Evolutionary conservation across 2,888 invertebrate species (phyloP), one percentile per base, ranked within the genome.

Genomic region (Plebejus melissa): DNA sequence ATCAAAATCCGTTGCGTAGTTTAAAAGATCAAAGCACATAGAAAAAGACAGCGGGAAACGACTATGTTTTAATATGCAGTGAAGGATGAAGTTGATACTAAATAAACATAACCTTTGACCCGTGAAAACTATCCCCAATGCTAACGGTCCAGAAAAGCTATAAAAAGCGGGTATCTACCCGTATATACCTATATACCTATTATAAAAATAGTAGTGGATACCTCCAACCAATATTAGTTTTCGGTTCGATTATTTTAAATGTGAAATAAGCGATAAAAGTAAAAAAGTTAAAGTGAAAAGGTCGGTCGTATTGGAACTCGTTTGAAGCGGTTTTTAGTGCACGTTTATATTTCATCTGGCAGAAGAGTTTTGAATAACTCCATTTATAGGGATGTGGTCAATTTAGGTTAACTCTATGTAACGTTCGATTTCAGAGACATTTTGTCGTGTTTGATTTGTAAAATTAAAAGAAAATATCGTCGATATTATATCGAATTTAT

Each of bases 301-400:
- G 79, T 77, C 80, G 83, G 83, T 86, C 84, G 85, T 88, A 86
- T 86, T 83, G 84, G 85, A 88, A 87, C 86, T 86, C 84, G 84
- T 86, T 86, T 83, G 77, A 81, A 85, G 86, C 71, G 71, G 71
- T 71, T 71, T 71, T 46, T 46, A 71, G 22, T 71, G 11, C 71
- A 71, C 46, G 46, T 71, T 71, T 71, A 71, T 71, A 70, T 72
- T 72, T 72, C 72, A 50, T 72, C 28, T 50, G 72, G 72, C 72
- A 50, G 46, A 54, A 72, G 72, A 72, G 72, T 72, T 72, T 72
- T 72, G 32, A 32, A 46, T 50, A 46, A 28, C 46, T 54, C 28
- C 46, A 46, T 71, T 72, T 54, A 72, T 54, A 50, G 72, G 32
- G 70, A 71, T 71, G 9, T 71, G 72, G 72, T 32, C 46, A 50